Percentiles rank a stretch among this genome's conserved stretches.
Evolutionary conservation across 2,113 vertebrate genomes (phyloP).

Genomic region (Spilogale gracilis): DNA sequence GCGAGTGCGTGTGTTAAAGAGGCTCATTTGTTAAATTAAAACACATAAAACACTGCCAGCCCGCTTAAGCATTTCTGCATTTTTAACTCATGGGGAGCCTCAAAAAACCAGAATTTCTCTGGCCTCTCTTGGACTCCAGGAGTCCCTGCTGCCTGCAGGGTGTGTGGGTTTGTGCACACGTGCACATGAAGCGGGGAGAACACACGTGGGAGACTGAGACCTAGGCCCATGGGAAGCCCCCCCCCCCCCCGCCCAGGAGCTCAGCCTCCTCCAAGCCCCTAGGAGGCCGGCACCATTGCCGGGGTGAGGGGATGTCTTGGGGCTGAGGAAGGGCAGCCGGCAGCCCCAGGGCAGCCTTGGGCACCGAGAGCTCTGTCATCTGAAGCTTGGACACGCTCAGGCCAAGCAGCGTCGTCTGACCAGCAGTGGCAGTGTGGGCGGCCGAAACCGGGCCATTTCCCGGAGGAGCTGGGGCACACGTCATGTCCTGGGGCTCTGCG

Average conservation of each 20-base stretch:
- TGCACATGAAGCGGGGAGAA: background rate
- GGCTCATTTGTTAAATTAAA: constrained; percentile 4
- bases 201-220: accelerated
- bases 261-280: background rate
- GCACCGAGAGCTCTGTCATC: constrained; percentile 64
- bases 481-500: accelerated
- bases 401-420: constrained; percentile 69
- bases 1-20: background rate
- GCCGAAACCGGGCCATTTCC: constrained; percentile 18
- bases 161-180: accelerated
- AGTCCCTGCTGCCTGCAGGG: too few relatives aligned
- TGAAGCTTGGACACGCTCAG: constrained; percentile 77
- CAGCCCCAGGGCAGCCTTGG: constrained; percentile 52
- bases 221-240: accelerated
- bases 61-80: background rate
- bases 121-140: background rate
- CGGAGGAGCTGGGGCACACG: background rate
- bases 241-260: accelerated
- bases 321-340: background rate
- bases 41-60: background rate
- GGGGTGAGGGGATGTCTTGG: background rate
- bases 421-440: constrained; percentile 59
- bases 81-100: background rate
- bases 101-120: background rate
- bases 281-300: background rate